Base-by-base conservation (phyloP, 2,888 invertebrate genomes). In the Rhaphigaster nebulosa region DNA sequence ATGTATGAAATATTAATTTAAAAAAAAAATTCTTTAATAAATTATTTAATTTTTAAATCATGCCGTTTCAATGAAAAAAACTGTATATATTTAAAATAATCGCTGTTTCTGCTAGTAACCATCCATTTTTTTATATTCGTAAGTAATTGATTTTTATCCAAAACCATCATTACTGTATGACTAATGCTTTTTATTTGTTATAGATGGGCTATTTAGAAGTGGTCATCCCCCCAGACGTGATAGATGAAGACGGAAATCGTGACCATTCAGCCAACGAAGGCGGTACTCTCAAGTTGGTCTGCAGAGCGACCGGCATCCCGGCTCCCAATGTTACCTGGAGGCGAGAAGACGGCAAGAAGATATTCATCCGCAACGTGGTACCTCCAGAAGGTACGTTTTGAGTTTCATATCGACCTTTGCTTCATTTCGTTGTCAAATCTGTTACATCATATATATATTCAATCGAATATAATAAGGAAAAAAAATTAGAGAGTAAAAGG, bases 141-240 rank as follows among this genome's bases (percentile, higher is more conserved):
- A n/a, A n/a, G n/a, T n/a, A n/a, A n/a, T n/a, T n/a, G n/a, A n/a
- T n/a, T n/a, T n/a, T n/a, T n/a, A n/a, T n/a, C n/a, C n/a, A n/a
- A n/a, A n/a, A n/a, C n/a, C n/a, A n/a, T n/a, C n/a, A n/a, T n/a
- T n/a, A n/a, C n/a, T n/a, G n/a, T n/a, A n/a, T n/a, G n/a, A n/a
- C n/a, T n/a, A n/a, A n/a, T n/a, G n/a, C n/a, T n/a, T n/a, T n/a
- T n/a, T n/a, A n/a, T 13, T 38, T 80, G 3, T 80, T 80, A 60
- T 94, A 98, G 98, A 97, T 97, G 95, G 98, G 98, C 92, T 95
- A 96, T 93, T 95, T 98, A 93, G 96, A 97, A 93, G 98, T 98
- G 92, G 97, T 97, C 91, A 97, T 97, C 93, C 97, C 98, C 23
- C 98, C 98, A 90, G 97, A 98, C 94, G 97, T 98, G 92, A 95